These are phyloP conservation scores for Epicauta chinensis DNA, from an alignment of 1,140 invertebrate genomes.

Conservation along the genomic window DNA sequence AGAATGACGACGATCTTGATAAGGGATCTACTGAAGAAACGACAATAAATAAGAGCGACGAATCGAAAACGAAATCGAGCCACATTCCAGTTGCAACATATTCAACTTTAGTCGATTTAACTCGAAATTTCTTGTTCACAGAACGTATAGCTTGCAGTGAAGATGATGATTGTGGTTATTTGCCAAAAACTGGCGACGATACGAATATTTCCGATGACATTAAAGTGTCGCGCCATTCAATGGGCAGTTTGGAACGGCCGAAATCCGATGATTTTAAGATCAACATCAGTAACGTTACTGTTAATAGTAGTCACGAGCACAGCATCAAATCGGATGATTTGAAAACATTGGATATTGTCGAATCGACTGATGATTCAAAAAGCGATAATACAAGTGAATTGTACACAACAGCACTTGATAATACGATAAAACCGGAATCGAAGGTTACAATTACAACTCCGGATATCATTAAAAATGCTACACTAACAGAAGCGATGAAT, in stretches of 20 bases:
- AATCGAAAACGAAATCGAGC: constrained; percentile 1
- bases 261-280: constrained; percentile 49
- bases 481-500: constrained; percentile 29
- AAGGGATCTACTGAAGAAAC: neutral
- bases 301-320: constrained; percentile 13
- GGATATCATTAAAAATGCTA: constrained; percentile 31
- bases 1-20: no score
- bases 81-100: neutral
- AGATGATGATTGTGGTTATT: constrained; percentile 5
- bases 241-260: constrained; percentile 48
- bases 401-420: constrained; percentile 33
- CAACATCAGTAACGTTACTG: constrained; percentile 30
- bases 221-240: constrained; percentile 52
- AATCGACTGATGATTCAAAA: neutral
- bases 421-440: constrained; percentile 9
- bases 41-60: constrained; percentile 4
- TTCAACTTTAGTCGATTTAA: constrained; percentile 8
- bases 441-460: constrained; percentile 22
- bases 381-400: constrained; percentile 23
- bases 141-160: constrained; percentile 25
- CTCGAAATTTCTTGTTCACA: constrained; percentile 30
- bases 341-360: neutral
- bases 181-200: constrained; percentile 32
- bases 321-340: neutral
- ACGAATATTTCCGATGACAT: constrained; percentile 55